Conservation (phyloP, 2,113 vertebrate species). For the Apteryx mantelli region DNA sequence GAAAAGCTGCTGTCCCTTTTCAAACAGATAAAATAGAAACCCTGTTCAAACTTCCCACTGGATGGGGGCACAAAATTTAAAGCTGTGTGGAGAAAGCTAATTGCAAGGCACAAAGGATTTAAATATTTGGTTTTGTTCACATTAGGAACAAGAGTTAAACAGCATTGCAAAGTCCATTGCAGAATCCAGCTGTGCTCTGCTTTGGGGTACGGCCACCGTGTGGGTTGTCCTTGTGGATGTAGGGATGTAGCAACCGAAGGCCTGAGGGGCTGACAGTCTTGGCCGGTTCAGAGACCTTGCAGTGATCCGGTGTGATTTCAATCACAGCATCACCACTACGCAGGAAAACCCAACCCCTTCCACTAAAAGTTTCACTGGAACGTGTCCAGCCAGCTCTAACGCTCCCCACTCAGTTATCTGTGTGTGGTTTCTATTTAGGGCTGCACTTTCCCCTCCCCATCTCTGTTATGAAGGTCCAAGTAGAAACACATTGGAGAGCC, state of each 20-base stretch:
- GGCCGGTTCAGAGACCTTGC: neutral
- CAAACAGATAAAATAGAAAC: neutral
- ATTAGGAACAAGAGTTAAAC: neutral
- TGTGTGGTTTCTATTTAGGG: neutral
- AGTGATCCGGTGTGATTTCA: fast-evolving
- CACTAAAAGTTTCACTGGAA: fast-evolving
- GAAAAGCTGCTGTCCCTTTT: neutral
- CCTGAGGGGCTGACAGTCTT: neutral
- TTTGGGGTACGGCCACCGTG: neutral
- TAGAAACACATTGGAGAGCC: neutral
- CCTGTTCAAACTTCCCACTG: neutral
- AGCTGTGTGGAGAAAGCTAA: neutral
- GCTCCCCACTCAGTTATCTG: neutral
- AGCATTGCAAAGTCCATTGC: neutral
- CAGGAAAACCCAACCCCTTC: neutral
- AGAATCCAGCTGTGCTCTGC: neutral
- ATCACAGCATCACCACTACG: neutral
- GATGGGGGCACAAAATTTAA: neutral
- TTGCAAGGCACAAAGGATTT: fast-evolving
- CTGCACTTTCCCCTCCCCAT: neutral
- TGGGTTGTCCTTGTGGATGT: fast-evolving
- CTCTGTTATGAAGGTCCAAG: neutral
- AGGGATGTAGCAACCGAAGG: neutral
- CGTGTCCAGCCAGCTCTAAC: neutral
- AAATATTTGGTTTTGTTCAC: neutral